Percentiles rank a stretch among this genome's conserved stretches.
Evolutionary conservation across 2,888 invertebrate genomes (phyloP).

Genomic region (Esperia sulphurella): DNA sequence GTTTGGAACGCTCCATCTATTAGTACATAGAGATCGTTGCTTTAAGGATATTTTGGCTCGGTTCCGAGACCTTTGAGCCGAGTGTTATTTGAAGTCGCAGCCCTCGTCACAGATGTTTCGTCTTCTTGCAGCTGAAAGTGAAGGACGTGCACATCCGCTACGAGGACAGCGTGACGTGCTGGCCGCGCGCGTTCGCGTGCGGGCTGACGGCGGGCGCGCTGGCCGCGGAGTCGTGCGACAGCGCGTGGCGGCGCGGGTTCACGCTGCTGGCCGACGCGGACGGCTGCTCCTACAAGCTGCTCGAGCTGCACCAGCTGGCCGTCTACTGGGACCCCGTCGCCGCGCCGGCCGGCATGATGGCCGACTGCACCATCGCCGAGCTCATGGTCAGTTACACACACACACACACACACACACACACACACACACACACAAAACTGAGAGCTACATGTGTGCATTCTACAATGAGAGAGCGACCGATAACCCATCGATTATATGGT

Average conservation of each 20-base stretch:
- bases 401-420: no score
- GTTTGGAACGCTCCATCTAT: no score
- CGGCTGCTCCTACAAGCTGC: slow-evolving; percentile 89
- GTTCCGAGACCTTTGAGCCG: no score
- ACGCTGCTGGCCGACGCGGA: slow-evolving; percentile 80
- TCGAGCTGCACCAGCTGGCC: slow-evolving; percentile 92
- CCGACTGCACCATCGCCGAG: slow-evolving; percentile 83
- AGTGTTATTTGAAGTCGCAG: no score
- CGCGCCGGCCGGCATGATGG: slow-evolving; percentile 79
- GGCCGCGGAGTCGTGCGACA: slow-evolving; percentile 95
- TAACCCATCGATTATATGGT: no score
- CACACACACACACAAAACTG: no score
- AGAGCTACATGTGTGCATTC: no score
- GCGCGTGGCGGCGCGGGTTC: slow-evolving; percentile 88
- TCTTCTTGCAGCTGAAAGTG: slow-evolving; percentile 85
- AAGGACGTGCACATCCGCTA: slow-evolving; percentile 97
- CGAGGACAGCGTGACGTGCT: slow-evolving; percentile 90
- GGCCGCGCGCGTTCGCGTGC: slow-evolving; percentile 86
- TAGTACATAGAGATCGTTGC: no score
- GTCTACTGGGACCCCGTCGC: slow-evolving; percentile 93
- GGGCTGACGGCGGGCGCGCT: slow-evolving; percentile 93
- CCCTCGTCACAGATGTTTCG: not conserved
- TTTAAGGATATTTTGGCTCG: no score
- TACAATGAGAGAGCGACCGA: no score
- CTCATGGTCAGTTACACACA: slow-evolving; percentile 78